Percentiles rank a stretch among this genome's conserved stretches.
Evolutionary conservation across 2,888 invertebrate species (phyloP).

Genomic region (Agrypnus murinus): DNA sequence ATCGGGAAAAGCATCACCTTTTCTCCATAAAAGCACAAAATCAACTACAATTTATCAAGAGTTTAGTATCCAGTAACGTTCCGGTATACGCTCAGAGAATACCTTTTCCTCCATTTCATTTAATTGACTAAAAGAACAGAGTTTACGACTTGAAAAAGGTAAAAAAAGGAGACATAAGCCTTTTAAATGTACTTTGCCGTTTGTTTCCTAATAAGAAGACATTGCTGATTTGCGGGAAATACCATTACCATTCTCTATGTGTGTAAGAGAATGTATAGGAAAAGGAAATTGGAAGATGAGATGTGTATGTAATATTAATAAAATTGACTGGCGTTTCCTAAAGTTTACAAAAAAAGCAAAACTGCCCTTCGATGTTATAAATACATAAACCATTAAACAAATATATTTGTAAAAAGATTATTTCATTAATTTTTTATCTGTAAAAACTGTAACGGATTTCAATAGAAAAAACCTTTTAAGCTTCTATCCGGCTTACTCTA

Average conservation of each 20-base stretch:
- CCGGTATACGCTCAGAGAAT: slow-evolving; percentile 58
- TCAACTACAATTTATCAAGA: slow-evolving; percentile 60
- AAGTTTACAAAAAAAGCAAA: background rate
- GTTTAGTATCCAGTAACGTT: slow-evolving; percentile 60
- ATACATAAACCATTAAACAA: slow-evolving; percentile 9
- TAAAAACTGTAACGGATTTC: slow-evolving; percentile 24
- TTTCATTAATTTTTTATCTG: slow-evolving; percentile 3
- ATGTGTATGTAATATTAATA: too few species aligned
- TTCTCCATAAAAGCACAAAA: slow-evolving; percentile 63
- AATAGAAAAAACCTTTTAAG: slow-evolving; percentile 34
- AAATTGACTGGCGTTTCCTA: slow-evolving; percentile 19
- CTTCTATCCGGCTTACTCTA: slow-evolving; percentile 30
- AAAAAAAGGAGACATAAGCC: slow-evolving; percentile 43
- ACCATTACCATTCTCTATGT: slow-evolving; percentile 4
- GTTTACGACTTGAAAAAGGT: slow-evolving; percentile 42
- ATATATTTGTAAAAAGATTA: slow-evolving; percentile 12
- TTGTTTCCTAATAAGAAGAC: slow-evolving; percentile 48
- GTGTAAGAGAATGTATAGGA: slow-evolving; percentile 7
- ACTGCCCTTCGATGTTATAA: background rate
- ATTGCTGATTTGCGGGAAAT: slow-evolving; percentile 41
- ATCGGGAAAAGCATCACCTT: slow-evolving; percentile 47
- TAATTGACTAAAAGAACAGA: slow-evolving; percentile 53
- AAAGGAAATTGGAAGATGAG: slow-evolving; percentile 15
- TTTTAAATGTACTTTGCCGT: slow-evolving; percentile 44
- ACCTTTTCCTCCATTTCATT: slow-evolving; percentile 53